A percentile compares a stretch with the other conserved stretches of the same genome.
Conservation (phyloP, 2,113 vertebrate genomes). For the Varanus salvator region DNA sequence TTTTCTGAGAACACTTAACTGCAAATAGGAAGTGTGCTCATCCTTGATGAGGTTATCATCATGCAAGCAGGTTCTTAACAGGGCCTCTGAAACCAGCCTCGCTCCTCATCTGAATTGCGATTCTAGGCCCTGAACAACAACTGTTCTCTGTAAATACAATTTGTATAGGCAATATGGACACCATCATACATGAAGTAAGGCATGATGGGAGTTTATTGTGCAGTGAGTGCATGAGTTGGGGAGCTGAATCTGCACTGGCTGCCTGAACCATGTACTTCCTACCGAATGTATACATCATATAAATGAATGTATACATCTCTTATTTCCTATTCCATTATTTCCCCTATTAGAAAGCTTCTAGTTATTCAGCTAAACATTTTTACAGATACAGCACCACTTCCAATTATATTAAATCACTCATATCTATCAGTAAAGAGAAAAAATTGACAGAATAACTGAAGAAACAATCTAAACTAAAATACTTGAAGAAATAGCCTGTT, state of each 20-base stretch:
- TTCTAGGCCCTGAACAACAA: background rate
- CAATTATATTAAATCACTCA: background rate
- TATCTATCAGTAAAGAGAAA: background rate
- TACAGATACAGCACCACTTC: background rate
- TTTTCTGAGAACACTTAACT: background rate
- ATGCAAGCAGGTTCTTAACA: background rate
- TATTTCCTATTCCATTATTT: background rate
- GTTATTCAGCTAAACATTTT: background rate
- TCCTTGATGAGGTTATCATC: background rate
- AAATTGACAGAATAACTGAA: slow-evolving; percentile 21
- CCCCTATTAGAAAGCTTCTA: background rate
- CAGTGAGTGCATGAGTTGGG: background rate
- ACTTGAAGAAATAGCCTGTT: background rate
- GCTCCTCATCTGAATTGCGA: background rate
- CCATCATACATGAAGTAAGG: background rate
- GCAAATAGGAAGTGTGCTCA: background rate
- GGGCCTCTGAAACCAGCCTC: background rate
- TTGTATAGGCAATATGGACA: background rate
- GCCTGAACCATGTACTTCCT: background rate
- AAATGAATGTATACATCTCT: background rate
- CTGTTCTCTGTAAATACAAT: background rate
- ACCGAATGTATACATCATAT: background rate
- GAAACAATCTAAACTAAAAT: background rate
- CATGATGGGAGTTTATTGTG: background rate
- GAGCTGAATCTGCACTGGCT: background rate